Base-by-base conservation (phyloP, 2,888 invertebrate genomes). In the Eupeodes latifasciatus region DNA sequence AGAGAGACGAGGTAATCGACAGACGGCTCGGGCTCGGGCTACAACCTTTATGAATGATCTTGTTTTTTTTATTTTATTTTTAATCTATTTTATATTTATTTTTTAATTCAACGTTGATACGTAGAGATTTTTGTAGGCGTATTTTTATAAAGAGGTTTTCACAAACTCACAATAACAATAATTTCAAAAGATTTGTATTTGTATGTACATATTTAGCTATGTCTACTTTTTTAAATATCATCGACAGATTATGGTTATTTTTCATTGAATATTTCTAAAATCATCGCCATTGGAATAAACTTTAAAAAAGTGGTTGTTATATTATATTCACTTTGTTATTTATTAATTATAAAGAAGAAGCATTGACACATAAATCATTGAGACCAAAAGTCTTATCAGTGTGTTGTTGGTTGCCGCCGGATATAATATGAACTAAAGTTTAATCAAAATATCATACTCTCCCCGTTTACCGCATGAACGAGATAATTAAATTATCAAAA, bases 31-130 rank as follows among this genome's bases (percentile, higher is more conserved):
- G 64, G 19, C 19, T 19, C 49, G 81, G 64, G 66, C 77, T 85
- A 64, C 66, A 74, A 79, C 79, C 79, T 80, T 83, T 87, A 83
- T 87, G 87, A 82, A 87, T 83, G 87, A 77, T 76, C 71, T 83
- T 82, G 55, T 77, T 77, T 76, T 77, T 76, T 77, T 77, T 81
- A 81, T 77, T 77, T 76, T 77, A 67, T 81, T 86, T 78, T 49
- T 51, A 27, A 57, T 67, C 47, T 78, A 51, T 67, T 66, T 34
- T 19, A 53, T 77, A 27, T 27, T 27, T 27, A 3, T 53, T 77
- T 16, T 64, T 62, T 49, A n/a, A 19, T 71, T 47, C 40, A 74
- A 55, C 71, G 75, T 72, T 72, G 64, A 77, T 76, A 34, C 80
- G 34, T 72, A 14, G 78, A 67, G 57, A 40, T 82, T 77, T 72